A percentile compares a stretch with the other conserved stretches of the same genome.
Conservation (phyloP, 1,140 invertebrate genomes). For the Pachyrhynchus sulphureomaculatus region DNA sequence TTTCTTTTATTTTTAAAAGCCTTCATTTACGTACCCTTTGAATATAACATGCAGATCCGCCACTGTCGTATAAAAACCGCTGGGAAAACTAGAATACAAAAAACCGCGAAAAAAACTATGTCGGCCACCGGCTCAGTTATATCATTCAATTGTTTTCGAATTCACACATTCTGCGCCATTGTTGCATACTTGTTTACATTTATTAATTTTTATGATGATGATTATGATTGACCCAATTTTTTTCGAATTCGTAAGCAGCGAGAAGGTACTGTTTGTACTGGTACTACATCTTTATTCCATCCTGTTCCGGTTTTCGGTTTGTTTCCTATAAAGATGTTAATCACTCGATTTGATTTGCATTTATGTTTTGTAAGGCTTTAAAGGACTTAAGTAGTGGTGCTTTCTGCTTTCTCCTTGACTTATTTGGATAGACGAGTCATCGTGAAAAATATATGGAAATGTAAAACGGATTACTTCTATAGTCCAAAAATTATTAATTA, state of each 20-base stretch:
- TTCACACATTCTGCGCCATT: conserved; percentile 20
- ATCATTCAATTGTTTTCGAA: conserved; percentile 22
- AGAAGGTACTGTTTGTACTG: neutral
- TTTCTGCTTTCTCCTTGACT: too few species aligned
- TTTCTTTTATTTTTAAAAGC: too few species aligned
- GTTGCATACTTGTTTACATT: conserved; percentile 20
- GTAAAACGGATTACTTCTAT: too few species aligned
- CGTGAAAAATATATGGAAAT: too few species aligned
- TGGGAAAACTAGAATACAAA: neutral
- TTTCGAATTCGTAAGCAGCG: conserved; percentile 2
- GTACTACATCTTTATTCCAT: neutral
- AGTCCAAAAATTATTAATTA: too few species aligned
- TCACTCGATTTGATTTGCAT: neutral
- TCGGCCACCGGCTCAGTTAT: conserved; percentile 14
- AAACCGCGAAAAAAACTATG: conserved; percentile 10
- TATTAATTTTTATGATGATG: too few species aligned
- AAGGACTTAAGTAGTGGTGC: too few species aligned
- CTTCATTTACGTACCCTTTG: too few species aligned
- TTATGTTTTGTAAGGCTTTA: neutral
- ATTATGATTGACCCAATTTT: conserved; percentile 20
- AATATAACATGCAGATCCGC: too few species aligned
- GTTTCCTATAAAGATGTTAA: neutral
- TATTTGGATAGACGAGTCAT: too few species aligned
- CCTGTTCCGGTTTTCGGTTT: conserved; percentile 5
- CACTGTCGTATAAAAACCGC: neutral